Base-by-base conservation (phyloP, 1,140 invertebrate species). In the Teleogryllus occipitalis region DNA sequence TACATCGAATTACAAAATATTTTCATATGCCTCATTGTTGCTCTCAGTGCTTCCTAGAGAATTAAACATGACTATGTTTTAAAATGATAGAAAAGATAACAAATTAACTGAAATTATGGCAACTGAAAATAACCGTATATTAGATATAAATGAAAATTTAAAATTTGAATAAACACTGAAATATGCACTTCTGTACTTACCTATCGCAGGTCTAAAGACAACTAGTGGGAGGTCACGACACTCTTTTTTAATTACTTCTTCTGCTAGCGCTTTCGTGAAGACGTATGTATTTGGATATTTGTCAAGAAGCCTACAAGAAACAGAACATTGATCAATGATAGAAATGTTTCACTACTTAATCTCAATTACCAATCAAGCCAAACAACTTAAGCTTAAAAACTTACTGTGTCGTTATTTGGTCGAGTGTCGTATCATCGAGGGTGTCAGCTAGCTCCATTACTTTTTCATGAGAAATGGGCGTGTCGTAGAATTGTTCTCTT, bases 231-330 rank as follows among this genome's bases (percentile, higher is more conserved):
- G 84, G 76, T 89, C 90, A 65, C 87, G 86, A 2, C 89, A 87
- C 81, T 93, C 89, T 78, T 91, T 88, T 81, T 89, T 86, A 0
- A 96, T 88, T 0, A 93, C 85, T 82, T 93, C 89, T 86, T 97
- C 96, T 12, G 93, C 93, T 15, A 95, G 85, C 8, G 93, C 91
- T 88, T 97, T 97, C 7, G 94, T 96, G 83, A 91, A 96, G 0
- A 93, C 91, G 82, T 97, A 97, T 0, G 94, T 95, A 83, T 97
- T 97, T 0, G 95, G 95, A 85, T 90, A 94, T n/a, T 92, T 89
- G 0, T 89, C 90, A 8, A 95, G 84, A 75, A 96, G 84, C 77
- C 91, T 93, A 83, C 47, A 77, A 77, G 75, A 12, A 76, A 15
- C 14, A 72, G n/a, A 15, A 1, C n/a, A 3, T 14, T 72, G 3